phyloP scores from a whole-genome alignment of 2,113 vertebrate species.

The Cynocephalus volans region DNA sequence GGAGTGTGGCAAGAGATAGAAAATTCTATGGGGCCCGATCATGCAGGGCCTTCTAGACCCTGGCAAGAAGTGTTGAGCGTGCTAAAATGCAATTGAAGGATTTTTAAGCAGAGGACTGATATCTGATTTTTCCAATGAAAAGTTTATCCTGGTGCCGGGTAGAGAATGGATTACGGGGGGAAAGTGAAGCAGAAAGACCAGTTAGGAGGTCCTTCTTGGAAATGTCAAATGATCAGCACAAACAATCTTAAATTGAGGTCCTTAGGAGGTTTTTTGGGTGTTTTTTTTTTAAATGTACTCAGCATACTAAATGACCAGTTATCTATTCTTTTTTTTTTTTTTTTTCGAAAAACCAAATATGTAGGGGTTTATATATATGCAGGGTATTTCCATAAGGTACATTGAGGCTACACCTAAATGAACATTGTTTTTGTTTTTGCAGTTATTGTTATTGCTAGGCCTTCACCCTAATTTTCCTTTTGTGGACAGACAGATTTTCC shows the following conservation, averaged over 20 bases:
- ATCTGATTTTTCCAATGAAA: not conserved
- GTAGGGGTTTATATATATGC: not conserved
- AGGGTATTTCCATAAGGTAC: not conserved
- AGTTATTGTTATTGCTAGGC: not conserved
- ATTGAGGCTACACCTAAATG: not conserved
- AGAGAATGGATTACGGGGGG: not conserved
- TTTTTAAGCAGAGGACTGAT: not conserved
- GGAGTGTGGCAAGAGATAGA: not conserved
- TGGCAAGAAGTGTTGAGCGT: not conserved
- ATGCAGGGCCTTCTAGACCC: not conserved
- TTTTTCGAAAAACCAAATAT: not conserved
- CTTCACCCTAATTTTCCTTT: conserved; percentile 13
- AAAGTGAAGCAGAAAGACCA: not conserved
- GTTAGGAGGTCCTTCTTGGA: not conserved
- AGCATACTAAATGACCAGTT: not conserved
- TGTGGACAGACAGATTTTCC: not conserved
- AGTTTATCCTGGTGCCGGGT: not conserved
- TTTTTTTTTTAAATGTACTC: not conserved
- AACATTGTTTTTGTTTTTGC: conserved; percentile 8
- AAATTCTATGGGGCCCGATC: not conserved
- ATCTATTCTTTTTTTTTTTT: not conserved
- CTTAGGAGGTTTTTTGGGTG: not conserved
- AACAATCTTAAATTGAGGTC: not conserved
- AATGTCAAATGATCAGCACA: not conserved
- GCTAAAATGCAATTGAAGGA: not conserved